A percentile compares a stretch with the other conserved stretches of the same genome.
Conservation (phyloP, 2,113 vertebrate genomes). For the Phyllostomus discolor region DNA sequence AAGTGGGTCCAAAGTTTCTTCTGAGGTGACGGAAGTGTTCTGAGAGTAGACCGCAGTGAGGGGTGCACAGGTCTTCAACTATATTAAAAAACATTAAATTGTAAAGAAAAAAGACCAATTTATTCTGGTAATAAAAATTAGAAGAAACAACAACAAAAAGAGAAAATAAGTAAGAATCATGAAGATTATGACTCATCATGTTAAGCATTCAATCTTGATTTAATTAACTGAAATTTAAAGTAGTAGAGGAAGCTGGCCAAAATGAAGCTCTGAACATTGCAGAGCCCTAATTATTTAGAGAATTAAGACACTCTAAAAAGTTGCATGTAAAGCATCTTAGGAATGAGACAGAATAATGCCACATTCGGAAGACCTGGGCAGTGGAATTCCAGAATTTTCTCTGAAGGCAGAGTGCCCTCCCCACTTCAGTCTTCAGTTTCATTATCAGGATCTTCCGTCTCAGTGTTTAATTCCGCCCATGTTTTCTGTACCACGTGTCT, state of each 20-base stretch:
- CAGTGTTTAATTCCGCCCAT: neutral
- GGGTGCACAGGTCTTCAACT: neutral
- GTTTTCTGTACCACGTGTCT: neutral
- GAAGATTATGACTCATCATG: neutral
- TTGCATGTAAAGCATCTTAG: neutral
- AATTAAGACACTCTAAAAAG: neutral
- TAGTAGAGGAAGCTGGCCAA: neutral
- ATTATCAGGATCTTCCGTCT: neutral
- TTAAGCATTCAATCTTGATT: neutral
- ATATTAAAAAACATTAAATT: neutral
- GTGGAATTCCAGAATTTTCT: neutral
- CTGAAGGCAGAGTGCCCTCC: neutral
- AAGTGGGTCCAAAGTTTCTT: neutral
- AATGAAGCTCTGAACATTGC: neutral
- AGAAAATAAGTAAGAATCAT: neutral
- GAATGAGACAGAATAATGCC: neutral
- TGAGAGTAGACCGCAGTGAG: neutral
- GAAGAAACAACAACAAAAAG: neutral
- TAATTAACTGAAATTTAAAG: neutral
- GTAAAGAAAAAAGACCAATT: neutral
- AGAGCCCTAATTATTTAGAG: neutral
- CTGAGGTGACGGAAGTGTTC: neutral
- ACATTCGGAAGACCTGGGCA: neutral
- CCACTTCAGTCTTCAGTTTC: neutral
- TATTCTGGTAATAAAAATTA: neutral